These are phyloP conservation scores for Myotis brandtii DNA, from an alignment of 2,113 vertebrate species.

Conservation along the genomic window DNA sequence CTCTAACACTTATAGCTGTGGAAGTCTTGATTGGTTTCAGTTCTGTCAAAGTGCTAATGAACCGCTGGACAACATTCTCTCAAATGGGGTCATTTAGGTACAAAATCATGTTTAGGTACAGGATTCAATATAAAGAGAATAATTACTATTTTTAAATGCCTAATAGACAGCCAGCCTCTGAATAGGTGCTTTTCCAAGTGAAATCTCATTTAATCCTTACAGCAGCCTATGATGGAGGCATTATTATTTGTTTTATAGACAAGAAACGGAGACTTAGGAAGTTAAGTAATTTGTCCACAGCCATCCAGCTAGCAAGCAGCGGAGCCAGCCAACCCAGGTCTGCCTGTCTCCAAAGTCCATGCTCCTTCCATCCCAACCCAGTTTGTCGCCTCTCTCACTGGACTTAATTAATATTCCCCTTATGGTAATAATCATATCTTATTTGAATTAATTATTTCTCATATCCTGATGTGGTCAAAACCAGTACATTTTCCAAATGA, in stretches of 20 bases:
- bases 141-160: neutral
- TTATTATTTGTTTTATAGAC: neutral
- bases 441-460: slow-evolving; percentile 47
- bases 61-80: neutral
- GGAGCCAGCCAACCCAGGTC: neutral
- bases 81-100: neutral
- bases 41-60: slow-evolving; percentile 31
- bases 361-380: neutral
- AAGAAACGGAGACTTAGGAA: neutral
- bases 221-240: neutral
- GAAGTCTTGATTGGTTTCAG: neutral
- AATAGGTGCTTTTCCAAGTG: neutral
- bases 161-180: neutral
- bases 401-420: slow-evolving; percentile 46
- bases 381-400: neutral
- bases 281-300: neutral
- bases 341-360: neutral
- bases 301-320: neutral
- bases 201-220: neutral
- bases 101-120: neutral
- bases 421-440: slow-evolving; percentile 1
- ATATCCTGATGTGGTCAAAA: slow-evolving; percentile 17
- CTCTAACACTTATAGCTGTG: neutral
- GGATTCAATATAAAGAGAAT: slow-evolving; percentile 23
- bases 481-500: slow-evolving; percentile 26